Evolutionary conservation across 2,888 invertebrate species (phyloP).

Genomic region (Deilephila elpenor): DNA sequence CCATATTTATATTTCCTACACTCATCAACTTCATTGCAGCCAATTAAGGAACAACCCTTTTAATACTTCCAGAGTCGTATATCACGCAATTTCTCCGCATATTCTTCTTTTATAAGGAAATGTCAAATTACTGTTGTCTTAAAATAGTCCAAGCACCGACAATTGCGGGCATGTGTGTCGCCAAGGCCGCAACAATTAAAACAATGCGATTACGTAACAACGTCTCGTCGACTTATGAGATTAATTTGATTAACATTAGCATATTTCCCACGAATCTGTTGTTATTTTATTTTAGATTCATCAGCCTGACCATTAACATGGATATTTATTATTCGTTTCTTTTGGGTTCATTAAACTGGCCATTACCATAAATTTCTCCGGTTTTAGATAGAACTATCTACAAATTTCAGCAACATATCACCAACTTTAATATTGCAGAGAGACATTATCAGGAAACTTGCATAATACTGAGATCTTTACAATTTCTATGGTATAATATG

Average conservation of each 20-base stretch:
- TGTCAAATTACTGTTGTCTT: constrained; percentile 37
- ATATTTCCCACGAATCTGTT: constrained; percentile 11
- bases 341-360: neutral
- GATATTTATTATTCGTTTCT: neutral
- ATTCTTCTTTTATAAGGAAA: constrained; percentile 36
- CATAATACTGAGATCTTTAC: no score
- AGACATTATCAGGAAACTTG: no score
- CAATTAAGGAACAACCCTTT: neutral
- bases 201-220: constrained; percentile 2
- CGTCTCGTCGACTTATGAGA: neutral
- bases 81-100: constrained; percentile 1
- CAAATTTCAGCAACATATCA: no score
- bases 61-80: neutral
- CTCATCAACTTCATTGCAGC: neutral
- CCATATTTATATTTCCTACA: neutral
- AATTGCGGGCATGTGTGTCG: constrained; percentile 37
- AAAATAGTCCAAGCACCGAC: constrained; percentile 42
- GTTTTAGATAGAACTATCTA: no score
- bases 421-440: no score
- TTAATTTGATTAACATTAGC: neutral
- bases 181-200: constrained; percentile 33
- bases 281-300: neutral
- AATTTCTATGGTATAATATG: no score
- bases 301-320: no score
- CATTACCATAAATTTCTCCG: no score